Evolutionary conservation across 2,113 vertebrate genomes (phyloP), one percentile per base, ranked within the genome.

Genomic region (Colinus virginianus): DNA sequence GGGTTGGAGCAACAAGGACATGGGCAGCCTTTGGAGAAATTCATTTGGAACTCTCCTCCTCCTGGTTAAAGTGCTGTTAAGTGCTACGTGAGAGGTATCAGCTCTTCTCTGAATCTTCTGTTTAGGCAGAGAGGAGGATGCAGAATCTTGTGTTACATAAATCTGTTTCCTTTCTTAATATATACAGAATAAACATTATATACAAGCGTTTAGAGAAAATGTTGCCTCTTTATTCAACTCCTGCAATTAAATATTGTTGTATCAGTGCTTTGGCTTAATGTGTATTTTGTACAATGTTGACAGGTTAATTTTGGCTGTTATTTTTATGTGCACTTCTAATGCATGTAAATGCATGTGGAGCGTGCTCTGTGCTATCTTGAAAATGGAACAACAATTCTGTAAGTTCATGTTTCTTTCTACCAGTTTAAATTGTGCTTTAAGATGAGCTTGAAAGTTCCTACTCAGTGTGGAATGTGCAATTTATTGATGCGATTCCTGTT

Each of bases 131-230:
- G 56, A 70, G 42, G 42, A 59, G 55, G 34, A 26, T 19, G 6
- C 18, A 51, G 36, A 74, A 59, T 63, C 11, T 88, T 74, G 15
- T 46, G 38, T 63, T 63, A 21, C 0, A 0, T 43, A 14, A 1
- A 0, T 36, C n/a, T 70, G 38, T 23, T 75, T 76, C 40, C 19
- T 13, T 95, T 77, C 15, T 38, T 79, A 64, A 9, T 17, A 74
- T 61, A 26, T 62, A 56, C 1, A 28, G 30, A 86, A 86, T 45
- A 67, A 80, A 36, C 20, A 9, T 49, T 14, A 13, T n/a, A 40
- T 61, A 20, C 17, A 78, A 28, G 66, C 26, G 36, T 70, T 34
- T 67, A 45, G 42, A 55, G 78, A 45, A 53, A 53, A 0, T 0
- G 9, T 71, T 42, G 1, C 25, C 81, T 43, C 23, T 70, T 63